Evolutionary conservation across 2,888 invertebrate genomes (phyloP), one percentile per base, ranked within the genome.

Genomic region (Creontiades dilutus): DNA sequence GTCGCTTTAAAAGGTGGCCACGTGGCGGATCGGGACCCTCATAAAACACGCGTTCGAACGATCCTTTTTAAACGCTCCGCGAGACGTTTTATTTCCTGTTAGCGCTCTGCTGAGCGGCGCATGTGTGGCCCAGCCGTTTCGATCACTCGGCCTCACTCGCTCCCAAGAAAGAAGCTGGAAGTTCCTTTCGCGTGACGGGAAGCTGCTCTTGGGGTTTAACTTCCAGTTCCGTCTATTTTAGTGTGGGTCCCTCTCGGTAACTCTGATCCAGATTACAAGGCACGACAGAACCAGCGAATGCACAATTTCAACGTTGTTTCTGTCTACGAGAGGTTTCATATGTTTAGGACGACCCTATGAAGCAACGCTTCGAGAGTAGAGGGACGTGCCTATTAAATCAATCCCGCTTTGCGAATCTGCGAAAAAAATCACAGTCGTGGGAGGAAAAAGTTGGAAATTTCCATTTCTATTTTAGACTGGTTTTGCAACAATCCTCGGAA

Each of bases 131-230:
- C 78, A 78, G 46, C 78, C 78, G 78, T 78, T 78, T 78, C 78
- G 37, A 78, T 78, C 37, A 27, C 78, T 47, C 37, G 9, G 23
- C 27, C 5, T 23, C 16, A 52, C 52, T 48, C 48, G 48, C 78
- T 47, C 37, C 47, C 37, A 47, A 47, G 78, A 78, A 78, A 78
- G 78, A 78, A 78, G 78, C 37, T 61, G 19, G 0, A 52, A 52
- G 16, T 61, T 68, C n/a, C 78, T 37, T 78, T 78, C 78, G 78
- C 78, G 78, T 78, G 78, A 78, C 78, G 78, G 78, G 78, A 78
- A 78, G 78, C 76, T 76, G 76, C 28, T 76, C 75, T 61, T 16
- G 19, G 61, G 19, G 61, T 61, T 61, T 61, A 52, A 61, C 61
- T 61, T 19, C 61, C n/a, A 61, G n/a, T 61, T 61, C 16, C 19